phyloP scores from a whole-genome alignment of 2,797 vertebrate genomes.

The Aratinga solstitialis region DNA sequence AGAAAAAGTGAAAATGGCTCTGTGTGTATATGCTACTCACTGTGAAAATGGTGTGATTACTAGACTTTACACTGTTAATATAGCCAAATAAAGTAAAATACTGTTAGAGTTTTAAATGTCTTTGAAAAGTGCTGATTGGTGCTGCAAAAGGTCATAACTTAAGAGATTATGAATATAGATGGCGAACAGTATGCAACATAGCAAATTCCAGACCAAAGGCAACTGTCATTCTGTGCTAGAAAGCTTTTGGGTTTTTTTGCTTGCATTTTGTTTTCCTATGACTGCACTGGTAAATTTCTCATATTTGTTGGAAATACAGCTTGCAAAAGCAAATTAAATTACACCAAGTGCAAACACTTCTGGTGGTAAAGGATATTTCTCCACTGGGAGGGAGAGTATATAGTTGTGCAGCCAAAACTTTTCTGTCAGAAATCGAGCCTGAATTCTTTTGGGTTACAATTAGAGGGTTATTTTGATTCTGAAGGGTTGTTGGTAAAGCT shows the following conservation, averaged over 20 bases:
- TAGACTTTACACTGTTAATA: neutral
- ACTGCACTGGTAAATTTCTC: neutral
- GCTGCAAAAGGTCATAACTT: neutral
- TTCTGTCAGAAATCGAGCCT: neutral
- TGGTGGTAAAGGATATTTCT: neutral
- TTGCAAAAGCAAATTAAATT: neutral
- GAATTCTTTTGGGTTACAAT: neutral
- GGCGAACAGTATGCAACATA: neutral
- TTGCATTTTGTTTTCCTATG: neutral
- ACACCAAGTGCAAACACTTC: neutral
- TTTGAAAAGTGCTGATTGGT: neutral
- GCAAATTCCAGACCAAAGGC: neutral
- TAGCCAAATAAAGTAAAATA: neutral
- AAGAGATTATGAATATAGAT: neutral
- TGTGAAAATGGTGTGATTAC: neutral
- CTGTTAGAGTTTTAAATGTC: neutral
- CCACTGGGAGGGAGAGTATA: neutral
- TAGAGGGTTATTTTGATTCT: neutral
- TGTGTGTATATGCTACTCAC: neutral
- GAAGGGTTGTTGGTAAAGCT: neutral
- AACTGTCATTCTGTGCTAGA: neutral
- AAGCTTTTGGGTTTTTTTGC: neutral
- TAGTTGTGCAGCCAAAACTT: neutral
- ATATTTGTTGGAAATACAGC: neutral
- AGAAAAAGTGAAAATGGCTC: neutral